Conservation (phyloP, 2,797 vertebrate genomes). For the Halcyon badia region DNA sequence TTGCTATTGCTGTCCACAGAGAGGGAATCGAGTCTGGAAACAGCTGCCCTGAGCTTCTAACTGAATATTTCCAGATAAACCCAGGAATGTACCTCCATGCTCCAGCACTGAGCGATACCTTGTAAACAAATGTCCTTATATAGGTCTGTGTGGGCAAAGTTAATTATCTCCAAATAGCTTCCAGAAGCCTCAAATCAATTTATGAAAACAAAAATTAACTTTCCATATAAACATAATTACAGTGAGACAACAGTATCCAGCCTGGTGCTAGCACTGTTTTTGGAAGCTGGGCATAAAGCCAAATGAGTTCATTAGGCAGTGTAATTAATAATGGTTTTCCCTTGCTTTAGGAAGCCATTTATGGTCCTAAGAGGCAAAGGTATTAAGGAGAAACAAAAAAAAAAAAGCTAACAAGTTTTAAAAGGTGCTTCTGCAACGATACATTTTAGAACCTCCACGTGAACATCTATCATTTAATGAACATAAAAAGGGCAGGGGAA, state of each 20-base stretch:
- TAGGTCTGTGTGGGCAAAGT: slow-evolving; percentile 74
- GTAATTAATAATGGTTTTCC: slow-evolving; percentile 80
- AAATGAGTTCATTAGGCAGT: slow-evolving; percentile 82
- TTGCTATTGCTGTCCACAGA: background rate
- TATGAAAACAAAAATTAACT: slow-evolving; percentile 85
- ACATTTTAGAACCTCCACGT: background rate
- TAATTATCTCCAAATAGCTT: slow-evolving; percentile 82
- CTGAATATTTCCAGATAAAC: slow-evolving; percentile 58
- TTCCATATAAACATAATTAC: slow-evolving; percentile 83
- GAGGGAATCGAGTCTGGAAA: background rate
- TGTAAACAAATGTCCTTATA: slow-evolving; percentile 67
- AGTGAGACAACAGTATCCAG: slow-evolving; percentile 78
- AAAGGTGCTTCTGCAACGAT: slow-evolving; percentile 43
- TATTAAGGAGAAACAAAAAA: background rate
- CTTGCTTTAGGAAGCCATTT: slow-evolving; percentile 76
- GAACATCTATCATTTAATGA: background rate
- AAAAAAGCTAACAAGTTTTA: slow-evolving; percentile 51
- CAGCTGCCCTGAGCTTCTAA: slow-evolving; percentile 15
- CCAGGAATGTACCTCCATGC: background rate
- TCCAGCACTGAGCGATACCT: slow-evolving; percentile 6
- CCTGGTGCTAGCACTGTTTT: slow-evolving; percentile 73
- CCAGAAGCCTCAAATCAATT: slow-evolving; percentile 83
- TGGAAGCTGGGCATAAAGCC: slow-evolving; percentile 79
- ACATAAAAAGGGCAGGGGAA: background rate
- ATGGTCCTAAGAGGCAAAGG: slow-evolving; percentile 68